phyloP scores from a whole-genome alignment of 2,113 vertebrate genomes.

The Colaptes auratus region DNA sequence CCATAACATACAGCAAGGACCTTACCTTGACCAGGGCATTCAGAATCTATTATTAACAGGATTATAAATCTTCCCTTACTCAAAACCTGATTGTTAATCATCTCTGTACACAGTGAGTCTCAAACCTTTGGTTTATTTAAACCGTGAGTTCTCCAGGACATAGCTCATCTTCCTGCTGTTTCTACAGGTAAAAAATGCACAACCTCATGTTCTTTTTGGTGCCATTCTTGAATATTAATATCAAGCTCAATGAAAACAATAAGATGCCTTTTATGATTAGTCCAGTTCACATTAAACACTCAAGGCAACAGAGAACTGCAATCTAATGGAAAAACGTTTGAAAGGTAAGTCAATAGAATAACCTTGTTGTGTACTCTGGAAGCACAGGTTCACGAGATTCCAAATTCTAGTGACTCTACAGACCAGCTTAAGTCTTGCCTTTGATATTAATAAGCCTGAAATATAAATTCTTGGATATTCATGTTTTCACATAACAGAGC shows the following conservation, averaged over 20 bases:
- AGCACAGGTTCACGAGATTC: not conserved
- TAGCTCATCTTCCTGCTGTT: not conserved
- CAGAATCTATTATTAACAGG: not conserved
- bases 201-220: not conserved
- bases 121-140: not conserved
- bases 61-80: not conserved
- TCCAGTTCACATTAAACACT: not conserved
- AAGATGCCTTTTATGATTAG: not conserved
- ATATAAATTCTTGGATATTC: not conserved
- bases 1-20: not conserved
- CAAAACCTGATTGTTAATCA: not conserved
- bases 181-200: not conserved
- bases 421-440: not conserved
- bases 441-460: not conserved
- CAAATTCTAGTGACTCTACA: not conserved
- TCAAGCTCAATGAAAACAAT: not conserved
- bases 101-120: not conserved
- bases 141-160: not conserved
- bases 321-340: not conserved
- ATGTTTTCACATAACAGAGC: not conserved
- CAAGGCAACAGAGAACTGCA: not conserved
- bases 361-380: not conserved
- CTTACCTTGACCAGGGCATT: not conserved
- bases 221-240: not conserved
- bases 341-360: not conserved